Evolutionary conservation across 2,797 vertebrate species (phyloP).

Genomic region (Hyperoplus lanceolatus): DNA sequence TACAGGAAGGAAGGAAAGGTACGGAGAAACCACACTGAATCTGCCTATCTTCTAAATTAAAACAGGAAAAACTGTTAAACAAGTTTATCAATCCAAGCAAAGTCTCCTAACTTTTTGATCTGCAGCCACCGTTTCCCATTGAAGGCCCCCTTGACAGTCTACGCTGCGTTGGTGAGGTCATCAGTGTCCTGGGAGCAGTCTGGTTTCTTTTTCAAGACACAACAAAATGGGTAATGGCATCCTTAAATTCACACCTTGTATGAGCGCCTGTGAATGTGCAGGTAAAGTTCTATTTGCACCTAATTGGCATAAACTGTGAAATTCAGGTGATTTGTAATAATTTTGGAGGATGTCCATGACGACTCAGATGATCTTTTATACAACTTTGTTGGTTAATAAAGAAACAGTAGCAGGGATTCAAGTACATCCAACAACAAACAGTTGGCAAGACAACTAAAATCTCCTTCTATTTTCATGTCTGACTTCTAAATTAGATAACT

Average conservation of each 20-base stretch:
- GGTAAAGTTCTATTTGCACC: too few relatives aligned
- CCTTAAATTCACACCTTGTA: too few relatives aligned
- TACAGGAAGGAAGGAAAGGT: slow-evolving; percentile 87
- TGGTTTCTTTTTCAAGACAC: slow-evolving; percentile 92
- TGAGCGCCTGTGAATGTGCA: too few relatives aligned
- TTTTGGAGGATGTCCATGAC: too few relatives aligned
- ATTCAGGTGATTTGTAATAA: too few relatives aligned
- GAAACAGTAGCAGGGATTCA: too few relatives aligned
- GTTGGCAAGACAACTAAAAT: too few relatives aligned
- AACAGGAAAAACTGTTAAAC: background rate
- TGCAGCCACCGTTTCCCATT: slow-evolving; percentile 82
- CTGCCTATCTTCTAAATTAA: background rate
- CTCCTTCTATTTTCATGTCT: background rate
- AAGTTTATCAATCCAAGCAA: background rate
- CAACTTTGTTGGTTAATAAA: too few relatives aligned
- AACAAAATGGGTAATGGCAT: slow-evolving; percentile 58
- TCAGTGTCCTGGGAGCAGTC: slow-evolving; percentile 86
- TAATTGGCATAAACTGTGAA: too few relatives aligned
- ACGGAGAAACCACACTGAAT: background rate
- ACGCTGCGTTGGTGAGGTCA: slow-evolving; percentile 84
- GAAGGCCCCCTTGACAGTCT: slow-evolving; percentile 78
- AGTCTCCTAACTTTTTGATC: background rate
- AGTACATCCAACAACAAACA: background rate
- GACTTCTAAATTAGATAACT: slow-evolving; percentile 75
- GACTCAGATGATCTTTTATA: too few relatives aligned